These are phyloP conservation scores for Passer montanus DNA, from an alignment of 2,113 vertebrate genomes.

Conservation along the genomic window DNA sequence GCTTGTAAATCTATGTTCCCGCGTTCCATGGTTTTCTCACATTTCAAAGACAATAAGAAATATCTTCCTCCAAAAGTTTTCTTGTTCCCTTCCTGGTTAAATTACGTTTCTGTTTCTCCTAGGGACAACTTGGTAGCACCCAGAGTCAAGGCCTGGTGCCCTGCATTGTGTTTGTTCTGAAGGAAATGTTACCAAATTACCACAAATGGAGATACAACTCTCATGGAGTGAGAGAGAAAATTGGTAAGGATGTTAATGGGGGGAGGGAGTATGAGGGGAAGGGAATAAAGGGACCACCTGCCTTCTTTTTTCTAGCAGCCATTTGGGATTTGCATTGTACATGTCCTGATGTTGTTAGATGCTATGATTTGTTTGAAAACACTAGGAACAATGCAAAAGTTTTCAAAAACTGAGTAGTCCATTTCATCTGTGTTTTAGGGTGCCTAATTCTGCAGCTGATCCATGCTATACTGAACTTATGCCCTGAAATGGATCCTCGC, in stretches of 20 bases:
- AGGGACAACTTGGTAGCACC: conserved; percentile 96
- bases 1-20: neutral
- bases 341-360: neutral
- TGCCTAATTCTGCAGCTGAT: conserved; percentile 94
- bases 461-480: conserved; percentile 94
- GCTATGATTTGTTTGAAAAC: neutral
- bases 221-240: conserved; percentile 90
- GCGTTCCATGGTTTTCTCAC: neutral
- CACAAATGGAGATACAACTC: conserved; percentile 96
- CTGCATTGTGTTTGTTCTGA: conserved; percentile 93
- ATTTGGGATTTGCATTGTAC: neutral
- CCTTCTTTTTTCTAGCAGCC: neutral
- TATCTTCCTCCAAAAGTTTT: neutral
- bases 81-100: neutral
- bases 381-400: neutral
- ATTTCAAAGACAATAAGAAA: neutral
- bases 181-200: conserved; percentile 97
- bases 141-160: conserved; percentile 94
- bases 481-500: conserved; percentile 86
- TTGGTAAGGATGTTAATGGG: conserved; percentile 76
- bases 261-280: neutral
- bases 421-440: conserved; percentile 73
- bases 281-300: neutral
- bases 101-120: neutral
- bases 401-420: neutral